Conservation (phyloP, 2,888 invertebrate species). For the Parascotia fuliginaria region DNA sequence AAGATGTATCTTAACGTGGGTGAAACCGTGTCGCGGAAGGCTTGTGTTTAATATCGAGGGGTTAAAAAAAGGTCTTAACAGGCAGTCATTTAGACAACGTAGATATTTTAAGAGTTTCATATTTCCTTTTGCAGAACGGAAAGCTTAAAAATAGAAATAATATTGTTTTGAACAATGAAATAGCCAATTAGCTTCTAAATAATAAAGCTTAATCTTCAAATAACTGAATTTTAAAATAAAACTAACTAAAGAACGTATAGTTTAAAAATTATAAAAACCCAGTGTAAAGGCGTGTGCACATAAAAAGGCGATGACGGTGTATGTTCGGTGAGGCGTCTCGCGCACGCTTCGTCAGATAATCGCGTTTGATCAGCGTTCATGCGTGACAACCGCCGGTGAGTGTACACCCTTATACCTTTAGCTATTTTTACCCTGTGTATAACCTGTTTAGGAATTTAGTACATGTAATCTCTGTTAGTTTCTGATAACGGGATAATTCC, state of each 20-base stretch:
- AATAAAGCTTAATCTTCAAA: no score
- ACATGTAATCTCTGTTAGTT: background rate
- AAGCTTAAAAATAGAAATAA: no score
- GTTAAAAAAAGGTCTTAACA: no score
- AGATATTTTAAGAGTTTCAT: no score
- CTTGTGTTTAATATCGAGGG: no score
- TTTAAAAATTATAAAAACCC: constrained; percentile 8
- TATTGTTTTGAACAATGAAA: no score
- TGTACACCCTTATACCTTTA: constrained; percentile 48
- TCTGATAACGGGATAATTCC: background rate
- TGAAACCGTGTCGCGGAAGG: no score
- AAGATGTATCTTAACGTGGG: no score
- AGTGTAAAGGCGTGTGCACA: constrained; percentile 36
- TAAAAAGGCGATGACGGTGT: constrained; percentile 36
- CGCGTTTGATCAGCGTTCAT: constrained; percentile 74
- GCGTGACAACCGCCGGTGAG: constrained; percentile 53
- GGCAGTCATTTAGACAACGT: no score
- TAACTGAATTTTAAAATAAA: background rate
- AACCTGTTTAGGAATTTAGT: constrained; percentile 20
- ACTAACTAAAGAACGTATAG: background rate
- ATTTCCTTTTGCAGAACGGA: no score
- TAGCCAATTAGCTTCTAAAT: no score
- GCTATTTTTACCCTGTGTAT: constrained; percentile 53
- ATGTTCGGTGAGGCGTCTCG: constrained; percentile 55
- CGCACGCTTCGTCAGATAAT: constrained; percentile 59